Conservation (phyloP, 2,113 vertebrate species). For the Burhinus bistriatus region DNA sequence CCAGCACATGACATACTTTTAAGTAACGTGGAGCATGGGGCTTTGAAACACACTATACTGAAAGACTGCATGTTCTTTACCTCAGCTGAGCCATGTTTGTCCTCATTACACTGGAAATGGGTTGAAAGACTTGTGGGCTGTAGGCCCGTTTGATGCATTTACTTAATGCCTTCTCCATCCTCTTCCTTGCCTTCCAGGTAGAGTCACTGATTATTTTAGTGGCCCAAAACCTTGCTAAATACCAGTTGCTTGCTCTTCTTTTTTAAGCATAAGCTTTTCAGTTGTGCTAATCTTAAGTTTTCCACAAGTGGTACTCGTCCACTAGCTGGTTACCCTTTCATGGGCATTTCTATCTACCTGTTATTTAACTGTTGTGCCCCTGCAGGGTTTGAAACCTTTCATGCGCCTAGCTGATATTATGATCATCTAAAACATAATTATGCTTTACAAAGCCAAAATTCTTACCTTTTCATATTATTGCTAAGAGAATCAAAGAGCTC, state of each 20-base stretch:
- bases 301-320: background rate
- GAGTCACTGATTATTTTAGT: background rate
- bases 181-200: background rate
- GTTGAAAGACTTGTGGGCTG: background rate
- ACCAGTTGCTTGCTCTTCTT: background rate
- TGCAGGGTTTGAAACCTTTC: background rate
- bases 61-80: background rate
- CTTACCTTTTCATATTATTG: background rate
- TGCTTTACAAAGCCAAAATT: background rate
- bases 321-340: background rate
- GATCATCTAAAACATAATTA: background rate
- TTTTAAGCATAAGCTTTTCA: background rate
- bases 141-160: background rate
- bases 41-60: background rate
- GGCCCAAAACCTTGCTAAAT: background rate
- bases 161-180: background rate
- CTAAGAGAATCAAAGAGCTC: background rate
- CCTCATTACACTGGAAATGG: background rate
- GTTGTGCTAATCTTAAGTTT: background rate
- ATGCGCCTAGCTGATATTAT: background rate
- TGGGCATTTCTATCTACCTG: background rate
- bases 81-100: background rate
- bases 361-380: background rate
- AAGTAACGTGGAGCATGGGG: background rate
- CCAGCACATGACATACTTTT: background rate